These are phyloP conservation scores for Hylyphantes graminicola DNA, from an alignment of 1,140 invertebrate species.

Conservation along the genomic window DNA sequence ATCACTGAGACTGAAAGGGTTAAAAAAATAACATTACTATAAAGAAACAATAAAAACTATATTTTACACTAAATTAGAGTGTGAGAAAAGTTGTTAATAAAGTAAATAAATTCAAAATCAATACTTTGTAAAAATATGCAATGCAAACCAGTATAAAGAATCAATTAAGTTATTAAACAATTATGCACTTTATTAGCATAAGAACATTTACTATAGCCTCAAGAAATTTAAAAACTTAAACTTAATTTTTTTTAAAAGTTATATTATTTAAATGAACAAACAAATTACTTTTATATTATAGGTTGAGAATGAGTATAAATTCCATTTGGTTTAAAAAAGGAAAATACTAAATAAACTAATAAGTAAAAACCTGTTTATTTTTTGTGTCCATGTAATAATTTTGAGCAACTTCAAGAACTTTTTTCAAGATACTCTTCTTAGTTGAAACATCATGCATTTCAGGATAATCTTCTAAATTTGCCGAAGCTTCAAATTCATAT, in stretches of 20 bases:
- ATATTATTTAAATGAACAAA: no score
- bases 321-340: background rate
- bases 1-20: no score
- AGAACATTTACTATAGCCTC: no score
- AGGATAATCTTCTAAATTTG: background rate
- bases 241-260: no score
- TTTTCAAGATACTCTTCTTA: slow-evolving; percentile 12
- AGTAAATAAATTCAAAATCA: background rate
- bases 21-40: background rate
- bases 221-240: no score
- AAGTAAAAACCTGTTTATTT: slow-evolving; percentile 41
- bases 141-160: no score
- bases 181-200: no score
- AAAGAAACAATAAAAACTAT: background rate
- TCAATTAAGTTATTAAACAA: no score
- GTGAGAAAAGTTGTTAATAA: no score
- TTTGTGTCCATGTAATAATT: slow-evolving; percentile 29
- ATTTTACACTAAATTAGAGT: no score
- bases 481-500: slow-evolving; percentile 47
- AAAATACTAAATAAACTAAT: background rate
- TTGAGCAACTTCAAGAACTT: slow-evolving; percentile 39
- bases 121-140: background rate
- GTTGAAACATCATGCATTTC: background rate
- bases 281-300: background rate
- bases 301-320: background rate